Conservation (phyloP, 2,888 invertebrate species). For the Resseliella maxima region DNA sequence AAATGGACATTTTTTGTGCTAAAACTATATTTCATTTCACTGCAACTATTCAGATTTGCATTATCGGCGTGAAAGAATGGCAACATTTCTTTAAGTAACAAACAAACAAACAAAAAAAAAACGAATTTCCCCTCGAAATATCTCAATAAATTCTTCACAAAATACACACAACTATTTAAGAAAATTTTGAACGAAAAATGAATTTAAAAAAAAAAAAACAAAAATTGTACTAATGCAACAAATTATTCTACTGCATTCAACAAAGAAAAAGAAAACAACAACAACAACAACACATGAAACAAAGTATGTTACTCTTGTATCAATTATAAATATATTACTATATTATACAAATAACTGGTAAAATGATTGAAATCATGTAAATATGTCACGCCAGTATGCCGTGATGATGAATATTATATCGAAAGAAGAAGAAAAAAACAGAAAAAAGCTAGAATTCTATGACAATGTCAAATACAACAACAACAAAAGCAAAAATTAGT, state of each 20-base stretch:
- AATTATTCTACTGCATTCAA: constrained; percentile 42
- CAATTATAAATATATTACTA: constrained; percentile 39
- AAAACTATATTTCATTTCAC: background rate
- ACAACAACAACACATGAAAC: background rate
- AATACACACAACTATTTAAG: constrained; percentile 20
- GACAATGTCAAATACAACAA: constrained; percentile 17
- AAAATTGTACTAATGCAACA: background rate
- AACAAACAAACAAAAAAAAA: no score
- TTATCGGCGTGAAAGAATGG: background rate
- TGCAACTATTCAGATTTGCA: no score
- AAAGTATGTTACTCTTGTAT: constrained; percentile 27
- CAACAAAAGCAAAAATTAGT: background rate
- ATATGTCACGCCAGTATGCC: constrained; percentile 28
- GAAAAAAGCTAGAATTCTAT: background rate
- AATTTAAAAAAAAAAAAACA: background rate
- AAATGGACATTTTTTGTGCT: background rate
- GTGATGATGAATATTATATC: background rate
- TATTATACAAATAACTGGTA: constrained; percentile 20
- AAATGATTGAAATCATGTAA: constrained; percentile 41
- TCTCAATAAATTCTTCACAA: background rate
- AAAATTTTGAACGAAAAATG: background rate
- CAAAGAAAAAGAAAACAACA: no score
- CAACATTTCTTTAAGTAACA: background rate
- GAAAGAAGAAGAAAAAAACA: background rate
- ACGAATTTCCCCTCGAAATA: background rate